phyloP scores from a whole-genome alignment of 2,113 vertebrate genomes.

The Porphyrio hochstetteri region DNA sequence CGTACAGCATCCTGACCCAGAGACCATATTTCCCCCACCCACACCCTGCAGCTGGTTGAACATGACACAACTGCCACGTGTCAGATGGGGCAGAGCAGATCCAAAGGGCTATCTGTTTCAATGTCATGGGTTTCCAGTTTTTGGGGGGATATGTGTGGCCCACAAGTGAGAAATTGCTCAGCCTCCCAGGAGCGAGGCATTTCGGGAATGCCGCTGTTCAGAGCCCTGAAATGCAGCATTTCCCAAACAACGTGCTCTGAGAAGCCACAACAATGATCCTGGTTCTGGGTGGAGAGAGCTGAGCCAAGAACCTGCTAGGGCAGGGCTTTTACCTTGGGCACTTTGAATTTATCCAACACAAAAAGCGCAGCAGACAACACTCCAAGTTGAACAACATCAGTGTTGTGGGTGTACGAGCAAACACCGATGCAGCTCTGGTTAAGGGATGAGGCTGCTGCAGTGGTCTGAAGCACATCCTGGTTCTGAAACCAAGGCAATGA shows the following conservation, averaged over 20 bases:
- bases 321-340: neutral
- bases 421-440: neutral
- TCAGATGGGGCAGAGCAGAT: neutral
- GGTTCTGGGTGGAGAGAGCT: neutral
- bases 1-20: neutral
- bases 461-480: neutral
- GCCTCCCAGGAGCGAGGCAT: neutral
- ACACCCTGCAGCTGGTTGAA: neutral
- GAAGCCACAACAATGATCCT: accelerated
- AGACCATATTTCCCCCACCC: neutral
- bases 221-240: neutral
- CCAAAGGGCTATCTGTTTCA: neutral
- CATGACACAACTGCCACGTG: neutral
- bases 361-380: accelerated
- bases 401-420: neutral
- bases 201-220: neutral
- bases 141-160: no score
- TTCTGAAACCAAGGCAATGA: conserved; percentile 23
- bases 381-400: neutral
- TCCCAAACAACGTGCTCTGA: neutral
- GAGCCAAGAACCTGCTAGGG: neutral
- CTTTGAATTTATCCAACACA: conserved; percentile 7
- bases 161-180: neutral
- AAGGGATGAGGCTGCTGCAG: neutral
- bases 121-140: neutral